Percentiles rank a stretch among this genome's conserved stretches.
These are phyloP conservation scores for Psilopogon haemacephalus DNA, from an alignment of 2,113 vertebrate genomes.

Conservation along the genomic window DNA sequence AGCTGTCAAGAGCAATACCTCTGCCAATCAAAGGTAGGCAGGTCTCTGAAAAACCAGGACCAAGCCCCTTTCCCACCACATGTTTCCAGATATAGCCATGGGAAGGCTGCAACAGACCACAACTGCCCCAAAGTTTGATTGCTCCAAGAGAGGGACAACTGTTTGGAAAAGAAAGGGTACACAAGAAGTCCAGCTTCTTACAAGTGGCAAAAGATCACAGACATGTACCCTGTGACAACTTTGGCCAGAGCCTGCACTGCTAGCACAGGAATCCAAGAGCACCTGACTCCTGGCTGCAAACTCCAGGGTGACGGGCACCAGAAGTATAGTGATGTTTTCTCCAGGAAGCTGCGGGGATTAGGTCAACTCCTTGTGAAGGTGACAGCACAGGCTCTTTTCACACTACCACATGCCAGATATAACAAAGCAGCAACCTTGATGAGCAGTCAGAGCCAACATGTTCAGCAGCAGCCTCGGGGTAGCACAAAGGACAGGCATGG, in stretches of 20 bases:
- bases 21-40: not conserved
- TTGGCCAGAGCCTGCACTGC: accelerated
- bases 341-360: not conserved
- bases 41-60: not conserved
- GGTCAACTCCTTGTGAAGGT: not conserved
- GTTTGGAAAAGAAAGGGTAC: not conserved
- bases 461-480: not conserved
- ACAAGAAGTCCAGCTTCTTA: not conserved
- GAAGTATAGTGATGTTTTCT: not conserved
- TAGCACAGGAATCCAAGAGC: accelerated
- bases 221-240: not conserved
- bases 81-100: not conserved
- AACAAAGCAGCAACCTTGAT: accelerated
- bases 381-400: not conserved
- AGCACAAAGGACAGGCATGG: not conserved
- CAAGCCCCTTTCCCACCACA: not conserved
- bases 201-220: not conserved
- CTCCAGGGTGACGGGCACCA: not conserved
- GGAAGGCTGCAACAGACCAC: not conserved
- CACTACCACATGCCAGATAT: accelerated
- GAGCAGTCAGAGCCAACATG: not conserved
- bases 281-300: not conserved
- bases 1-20: not conserved
- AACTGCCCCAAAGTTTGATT: not conserved
- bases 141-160: not conserved